Evolutionary conservation across 1,140 invertebrate species (phyloP), one percentile per base, ranked within the genome.

Genomic region (Ceratosolen solmsi): DNA sequence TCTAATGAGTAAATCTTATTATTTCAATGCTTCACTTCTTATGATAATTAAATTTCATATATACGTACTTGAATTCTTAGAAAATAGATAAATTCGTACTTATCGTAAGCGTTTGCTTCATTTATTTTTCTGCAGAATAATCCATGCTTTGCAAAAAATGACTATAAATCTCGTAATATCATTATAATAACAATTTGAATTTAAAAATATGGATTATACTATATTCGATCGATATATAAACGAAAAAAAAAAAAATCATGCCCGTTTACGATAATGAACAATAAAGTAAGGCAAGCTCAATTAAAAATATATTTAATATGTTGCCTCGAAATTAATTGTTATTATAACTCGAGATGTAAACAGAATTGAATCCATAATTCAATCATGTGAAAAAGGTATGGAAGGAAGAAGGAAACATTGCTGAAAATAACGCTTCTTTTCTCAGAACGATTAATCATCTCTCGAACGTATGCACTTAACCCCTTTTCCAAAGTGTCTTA

Each of bases 371-470:
- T 17, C 1, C 15, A 36, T 36, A 36, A 65, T 38, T 38, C 15
- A n/a, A 38, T 38, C 2, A 68, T 38, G 17, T 8, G 5, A 38
- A 68, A 54, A 63, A 27, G 25, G 25, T 3, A 63, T 3, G 25
- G 25, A 63, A 30, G 25, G n/a, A 30, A 7, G 58, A n/a, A 38
- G 20, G 63, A 22, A 38, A n/a, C 8, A 33, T 13, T 65, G 63
- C 33, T 33, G 20, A 68, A 68, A 68, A 68, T 68, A 68, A 68
- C 41, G 17, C 25, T 68, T 51, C 41, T 68, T 68, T 65, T 68
- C 30, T 49, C 2, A 49, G 13, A 22, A 30, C 30, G 30, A 70
- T 70, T 70, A 41, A 58, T 36, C 49, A 78, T 78, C 20, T n/a
- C 20, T 13, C 30, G 27, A 13, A 17, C n/a, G 30, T 30, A 27